phyloP scores from a whole-genome alignment of 2,888 invertebrate genomes.

The Acanthococcus lagerstroemiae region DNA sequence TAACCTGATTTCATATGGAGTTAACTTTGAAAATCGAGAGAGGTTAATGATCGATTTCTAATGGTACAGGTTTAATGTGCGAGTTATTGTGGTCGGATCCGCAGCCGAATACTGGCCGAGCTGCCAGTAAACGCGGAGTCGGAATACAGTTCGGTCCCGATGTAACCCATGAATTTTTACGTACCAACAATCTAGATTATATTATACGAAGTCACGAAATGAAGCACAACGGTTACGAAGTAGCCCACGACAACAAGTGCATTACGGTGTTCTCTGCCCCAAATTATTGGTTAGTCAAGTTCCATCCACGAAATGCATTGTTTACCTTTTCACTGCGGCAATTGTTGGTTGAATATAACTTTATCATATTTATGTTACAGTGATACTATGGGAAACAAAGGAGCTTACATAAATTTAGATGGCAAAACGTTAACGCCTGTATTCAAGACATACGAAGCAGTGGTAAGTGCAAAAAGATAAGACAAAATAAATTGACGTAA shows the following conservation, averaged over 20 bases:
- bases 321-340: no score
- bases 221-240: conserved; percentile 90
- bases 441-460: conserved; percentile 80
- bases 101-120: conserved; percentile 74
- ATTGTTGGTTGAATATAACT: not conserved
- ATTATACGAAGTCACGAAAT: conserved; percentile 95
- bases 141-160: conserved; percentile 99
- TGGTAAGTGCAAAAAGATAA: conserved; percentile 54
- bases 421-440: conserved; percentile 85
- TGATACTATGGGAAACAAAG: conserved; percentile 98
- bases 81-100: conserved; percentile 99
- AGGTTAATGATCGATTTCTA: no score
- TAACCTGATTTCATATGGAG: no score
- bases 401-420: conserved; percentile 90
- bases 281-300: conserved; percentile 66
- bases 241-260: conserved; percentile 88
- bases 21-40: no score
- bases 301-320: not conserved
- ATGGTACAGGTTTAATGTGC: conserved; percentile 71
- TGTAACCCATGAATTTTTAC: conserved; percentile 77
- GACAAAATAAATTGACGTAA: no score
- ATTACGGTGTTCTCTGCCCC: conserved; percentile 99
- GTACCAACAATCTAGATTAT: conserved; percentile 79
- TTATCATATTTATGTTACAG: conserved; percentile 46
- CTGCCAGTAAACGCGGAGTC: conserved; percentile 92